Conservation (phyloP, 2,113 vertebrate genomes). For the Pseudorhombus dupliciocellatus region DNA sequence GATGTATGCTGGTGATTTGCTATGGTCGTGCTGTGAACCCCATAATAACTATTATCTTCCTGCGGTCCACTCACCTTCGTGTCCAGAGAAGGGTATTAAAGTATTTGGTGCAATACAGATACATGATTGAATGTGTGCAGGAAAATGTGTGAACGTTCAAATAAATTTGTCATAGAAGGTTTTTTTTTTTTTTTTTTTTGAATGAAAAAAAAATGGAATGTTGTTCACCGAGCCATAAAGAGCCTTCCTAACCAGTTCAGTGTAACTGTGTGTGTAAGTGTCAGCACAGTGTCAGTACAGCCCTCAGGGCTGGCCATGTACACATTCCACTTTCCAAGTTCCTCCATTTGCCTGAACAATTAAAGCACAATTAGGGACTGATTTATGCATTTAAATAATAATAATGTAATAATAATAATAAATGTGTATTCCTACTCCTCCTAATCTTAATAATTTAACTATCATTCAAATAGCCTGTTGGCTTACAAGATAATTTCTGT, state of each 20-base stretch:
- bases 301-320: not conserved
- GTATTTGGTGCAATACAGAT: conserved; percentile 9
- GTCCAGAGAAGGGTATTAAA: not conserved
- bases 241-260: not conserved
- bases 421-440: too few relatives aligned
- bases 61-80: conserved; percentile 28
- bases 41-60: conserved; percentile 33
- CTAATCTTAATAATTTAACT: too few relatives aligned
- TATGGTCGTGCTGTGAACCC: conserved; percentile 56
- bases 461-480: too few relatives aligned
- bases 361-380: not conserved
- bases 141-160: not conserved
- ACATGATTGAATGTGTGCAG: not conserved
- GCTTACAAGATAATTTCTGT: too few relatives aligned
- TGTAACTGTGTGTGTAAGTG: not conserved
- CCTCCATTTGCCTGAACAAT: too few relatives aligned
- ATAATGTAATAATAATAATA: too few relatives aligned
- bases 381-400: not conserved
- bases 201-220: not conserved
- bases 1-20: conserved; percentile 61
- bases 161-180: not conserved
- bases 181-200: not conserved
- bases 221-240: not conserved
- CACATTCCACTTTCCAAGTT: not conserved
- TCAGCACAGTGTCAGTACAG: conserved; percentile 13